Conservation (phyloP, 2,797 vertebrate genomes). For the Melanotaenia parkinsoni region DNA sequence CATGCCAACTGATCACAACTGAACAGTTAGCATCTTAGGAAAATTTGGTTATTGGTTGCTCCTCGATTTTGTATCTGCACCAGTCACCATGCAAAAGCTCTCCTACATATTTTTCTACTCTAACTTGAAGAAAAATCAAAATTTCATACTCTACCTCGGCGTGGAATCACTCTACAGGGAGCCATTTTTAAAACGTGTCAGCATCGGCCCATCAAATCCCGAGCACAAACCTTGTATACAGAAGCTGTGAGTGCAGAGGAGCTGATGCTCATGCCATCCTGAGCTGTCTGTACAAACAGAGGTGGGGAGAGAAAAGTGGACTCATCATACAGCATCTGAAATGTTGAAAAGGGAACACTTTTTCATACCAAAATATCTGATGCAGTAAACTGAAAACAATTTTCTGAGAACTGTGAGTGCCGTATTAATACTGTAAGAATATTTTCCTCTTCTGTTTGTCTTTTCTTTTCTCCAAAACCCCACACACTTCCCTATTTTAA, state of each 20-base stretch:
- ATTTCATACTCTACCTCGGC: not conserved
- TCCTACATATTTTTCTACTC: conserved; percentile 9
- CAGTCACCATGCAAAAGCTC: not conserved
- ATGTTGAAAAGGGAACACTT: conserved; percentile 38
- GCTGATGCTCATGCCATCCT: conserved; percentile 8
- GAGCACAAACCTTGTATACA: conserved; percentile 19
- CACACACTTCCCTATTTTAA: conserved; percentile 15
- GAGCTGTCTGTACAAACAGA: conserved; percentile 32
- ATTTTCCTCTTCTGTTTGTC: conserved; percentile 19
- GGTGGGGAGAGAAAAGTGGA: conserved; percentile 35
- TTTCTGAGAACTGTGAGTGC: conserved; percentile 12
- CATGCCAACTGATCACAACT: too few relatives aligned
- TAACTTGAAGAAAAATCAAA: conserved; percentile 17
- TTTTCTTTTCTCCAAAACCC: conserved; percentile 12
- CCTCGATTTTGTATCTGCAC: too few relatives aligned
- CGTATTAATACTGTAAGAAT: conserved; percentile 14
- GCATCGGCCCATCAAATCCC: conserved; percentile 31
- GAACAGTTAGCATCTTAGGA: too few relatives aligned
- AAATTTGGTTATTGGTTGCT: too few relatives aligned
- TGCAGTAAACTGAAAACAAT: conserved; percentile 24
- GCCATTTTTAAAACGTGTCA: conserved; percentile 26
- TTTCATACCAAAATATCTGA: conserved; percentile 37
- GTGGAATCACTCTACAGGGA: conserved; percentile 29
- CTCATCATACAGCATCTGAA: conserved; percentile 38
- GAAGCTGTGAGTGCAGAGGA: conserved; percentile 29